Evolutionary conservation across 2,888 invertebrate species (phyloP).

Genomic region (Pterostichus niger): DNA sequence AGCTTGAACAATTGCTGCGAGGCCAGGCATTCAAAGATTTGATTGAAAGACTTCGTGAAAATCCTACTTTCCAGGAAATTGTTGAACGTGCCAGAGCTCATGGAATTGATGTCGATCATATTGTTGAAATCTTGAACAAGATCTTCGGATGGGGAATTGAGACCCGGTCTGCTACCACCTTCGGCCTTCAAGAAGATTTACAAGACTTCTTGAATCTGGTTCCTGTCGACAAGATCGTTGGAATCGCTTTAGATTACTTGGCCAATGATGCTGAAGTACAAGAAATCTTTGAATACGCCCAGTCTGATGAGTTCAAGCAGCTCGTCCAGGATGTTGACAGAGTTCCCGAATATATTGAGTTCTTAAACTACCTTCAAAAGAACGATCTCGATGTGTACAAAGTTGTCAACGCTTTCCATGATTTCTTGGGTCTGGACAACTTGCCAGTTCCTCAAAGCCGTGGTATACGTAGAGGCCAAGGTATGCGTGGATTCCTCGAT

Average conservation of each 20-base stretch:
- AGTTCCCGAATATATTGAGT: conserved; percentile 42
- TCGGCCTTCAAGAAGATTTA: not conserved
- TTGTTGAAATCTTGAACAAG: no score
- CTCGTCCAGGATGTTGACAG: conserved; percentile 67
- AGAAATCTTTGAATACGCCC: conserved; percentile 69
- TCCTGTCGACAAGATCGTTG: conserved; percentile 67
- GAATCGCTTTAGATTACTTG: conserved; percentile 69
- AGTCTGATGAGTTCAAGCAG: conserved; percentile 70
- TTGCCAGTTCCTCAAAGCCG: not conserved
- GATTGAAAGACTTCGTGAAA: no score
- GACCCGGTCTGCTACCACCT: no score
- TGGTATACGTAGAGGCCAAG: conserved; percentile 69
- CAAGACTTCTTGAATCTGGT: not conserved
- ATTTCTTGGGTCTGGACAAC: conserved; percentile 69
- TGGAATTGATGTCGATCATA: no score
- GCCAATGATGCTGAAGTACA: conserved; percentile 70
- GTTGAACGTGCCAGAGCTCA: no score
- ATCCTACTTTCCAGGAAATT: no score
- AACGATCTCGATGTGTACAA: conserved; percentile 71
- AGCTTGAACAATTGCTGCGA: no score
- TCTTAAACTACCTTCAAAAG: conserved; percentile 71
- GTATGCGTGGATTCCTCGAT: conserved; percentile 69
- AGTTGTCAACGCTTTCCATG: conserved; percentile 70
- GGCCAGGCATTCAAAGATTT: no score
- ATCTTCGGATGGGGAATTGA: no score